A percentile compares a stretch with the other conserved stretches of the same genome.
phyloP scores from a whole-genome alignment of 2,113 vertebrate species.

The Hypocryptadius cinnamomeus region DNA sequence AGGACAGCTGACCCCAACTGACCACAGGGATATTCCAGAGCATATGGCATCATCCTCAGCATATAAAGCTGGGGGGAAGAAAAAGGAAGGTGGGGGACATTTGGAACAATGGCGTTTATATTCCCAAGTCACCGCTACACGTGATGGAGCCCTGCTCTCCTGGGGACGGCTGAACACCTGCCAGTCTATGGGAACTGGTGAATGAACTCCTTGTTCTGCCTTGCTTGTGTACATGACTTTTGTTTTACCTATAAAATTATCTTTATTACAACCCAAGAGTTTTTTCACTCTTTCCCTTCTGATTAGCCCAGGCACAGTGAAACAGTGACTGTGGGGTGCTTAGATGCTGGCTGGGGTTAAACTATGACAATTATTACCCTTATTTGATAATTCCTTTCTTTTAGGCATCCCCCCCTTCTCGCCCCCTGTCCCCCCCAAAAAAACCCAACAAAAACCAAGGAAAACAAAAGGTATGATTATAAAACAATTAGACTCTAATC shows the following conservation, averaged over 20 bases:
- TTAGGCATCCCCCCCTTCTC: neutral
- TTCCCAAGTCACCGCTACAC: neutral
- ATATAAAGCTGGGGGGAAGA: neutral
- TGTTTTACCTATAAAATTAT: neutral
- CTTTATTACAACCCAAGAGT: neutral
- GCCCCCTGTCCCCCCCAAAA: rapidly evolving
- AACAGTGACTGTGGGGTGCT: neutral
- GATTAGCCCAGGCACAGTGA: neutral
- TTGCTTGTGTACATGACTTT: neutral
- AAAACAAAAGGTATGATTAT: neutral
- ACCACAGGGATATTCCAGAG: neutral
- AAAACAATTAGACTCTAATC: neutral
- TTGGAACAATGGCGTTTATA: neutral
- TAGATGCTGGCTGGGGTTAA: neutral
- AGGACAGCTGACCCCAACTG: neutral
- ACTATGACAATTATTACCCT: neutral
- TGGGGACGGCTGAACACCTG: neutral
- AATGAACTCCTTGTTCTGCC: neutral
- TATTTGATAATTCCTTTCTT: neutral
- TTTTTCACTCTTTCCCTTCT: neutral
- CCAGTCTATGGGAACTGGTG: neutral
- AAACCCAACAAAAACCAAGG: neutral
- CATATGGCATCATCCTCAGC: neutral
- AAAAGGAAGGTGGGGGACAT: neutral
- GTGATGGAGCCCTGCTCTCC: neutral